Conservation (phyloP, 2,888 invertebrate species). For the Deroplatys truncata region DNA sequence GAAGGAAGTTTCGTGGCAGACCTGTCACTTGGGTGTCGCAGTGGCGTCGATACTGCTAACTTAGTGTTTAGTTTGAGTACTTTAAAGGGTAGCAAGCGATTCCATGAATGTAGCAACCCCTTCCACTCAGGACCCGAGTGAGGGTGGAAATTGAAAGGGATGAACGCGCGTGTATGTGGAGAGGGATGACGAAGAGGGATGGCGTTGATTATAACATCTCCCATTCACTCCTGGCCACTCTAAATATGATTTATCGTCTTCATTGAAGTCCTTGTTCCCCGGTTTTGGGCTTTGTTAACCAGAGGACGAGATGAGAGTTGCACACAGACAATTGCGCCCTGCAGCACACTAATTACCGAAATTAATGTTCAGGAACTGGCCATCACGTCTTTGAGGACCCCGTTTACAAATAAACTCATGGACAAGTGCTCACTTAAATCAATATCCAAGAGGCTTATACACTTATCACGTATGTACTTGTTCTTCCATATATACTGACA, state of each 20-base stretch:
- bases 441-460: too few relatives aligned
- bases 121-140: background rate
- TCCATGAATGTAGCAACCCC: background rate
- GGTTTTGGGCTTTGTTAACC: background rate
- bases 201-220: background rate
- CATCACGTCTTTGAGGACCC: background rate
- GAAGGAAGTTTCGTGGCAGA: background rate
- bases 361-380: background rate
- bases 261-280: background rate
- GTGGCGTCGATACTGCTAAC: background rate
- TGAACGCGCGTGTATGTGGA: background rate
- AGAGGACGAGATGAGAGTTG: background rate
- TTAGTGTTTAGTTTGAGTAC: background rate
- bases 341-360: background rate
- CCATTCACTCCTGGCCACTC: background rate
- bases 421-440: too few relatives aligned
- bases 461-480: too few relatives aligned
- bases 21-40: background rate
- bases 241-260: background rate
- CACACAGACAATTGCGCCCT: background rate
- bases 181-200: background rate
- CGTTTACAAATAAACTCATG: too few relatives aligned
- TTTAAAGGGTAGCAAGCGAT: background rate
- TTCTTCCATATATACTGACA: too few relatives aligned
- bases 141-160: background rate